A percentile compares a stretch with the other conserved stretches of the same genome.
phyloP scores from a whole-genome alignment of 2,797 vertebrate genomes.

The Brachymystax lenok region DNA sequence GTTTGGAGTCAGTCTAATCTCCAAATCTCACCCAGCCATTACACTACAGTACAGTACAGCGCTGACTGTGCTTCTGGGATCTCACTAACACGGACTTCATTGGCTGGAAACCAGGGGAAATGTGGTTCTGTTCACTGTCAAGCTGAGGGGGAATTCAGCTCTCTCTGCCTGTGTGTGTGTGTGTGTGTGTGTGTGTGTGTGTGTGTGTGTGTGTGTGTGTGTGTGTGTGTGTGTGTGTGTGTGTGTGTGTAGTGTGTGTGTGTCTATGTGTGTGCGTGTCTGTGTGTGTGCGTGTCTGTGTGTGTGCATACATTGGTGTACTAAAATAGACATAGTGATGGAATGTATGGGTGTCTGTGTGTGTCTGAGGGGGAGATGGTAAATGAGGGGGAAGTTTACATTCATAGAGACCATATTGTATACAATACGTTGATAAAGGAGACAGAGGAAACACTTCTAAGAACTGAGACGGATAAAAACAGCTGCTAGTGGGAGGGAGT shows the following conservation, averaged over 20 bases:
- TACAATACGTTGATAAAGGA: conserved; percentile 52
- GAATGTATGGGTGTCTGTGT: conserved; percentile 43
- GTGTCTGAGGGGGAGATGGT: conserved; percentile 39
- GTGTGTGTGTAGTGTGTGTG: conserved; percentile 20
- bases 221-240: background rate
- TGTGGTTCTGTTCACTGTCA: conserved; percentile 70
- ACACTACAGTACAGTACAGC: conserved; percentile 30
- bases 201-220: conserved; percentile 13
- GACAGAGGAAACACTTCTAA: background rate
- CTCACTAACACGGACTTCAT: conserved; percentile 56
- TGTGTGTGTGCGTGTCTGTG: conserved; percentile 4
- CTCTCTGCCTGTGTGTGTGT: background rate
- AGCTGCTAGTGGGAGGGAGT: conserved; percentile 24
- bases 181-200: conserved; percentile 19
- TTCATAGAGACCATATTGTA: conserved; percentile 53
- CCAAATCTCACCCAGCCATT: conserved; percentile 67
- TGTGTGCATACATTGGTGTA: conserved; percentile 4
- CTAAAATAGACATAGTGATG: conserved; percentile 46
- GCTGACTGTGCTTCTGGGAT: conserved; percentile 40
- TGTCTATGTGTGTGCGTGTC: conserved; percentile 5
- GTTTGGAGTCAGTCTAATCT: conserved; percentile 2
- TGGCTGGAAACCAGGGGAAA: conserved; percentile 63
- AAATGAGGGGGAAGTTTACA: conserved; percentile 69
- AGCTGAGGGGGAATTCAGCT: conserved; percentile 7
- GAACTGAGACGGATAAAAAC: background rate